Percentiles rank a stretch among this genome's conserved stretches.
Evolutionary conservation across 2,888 invertebrate species (phyloP).

Genomic region (Cantharis lateralis): DNA sequence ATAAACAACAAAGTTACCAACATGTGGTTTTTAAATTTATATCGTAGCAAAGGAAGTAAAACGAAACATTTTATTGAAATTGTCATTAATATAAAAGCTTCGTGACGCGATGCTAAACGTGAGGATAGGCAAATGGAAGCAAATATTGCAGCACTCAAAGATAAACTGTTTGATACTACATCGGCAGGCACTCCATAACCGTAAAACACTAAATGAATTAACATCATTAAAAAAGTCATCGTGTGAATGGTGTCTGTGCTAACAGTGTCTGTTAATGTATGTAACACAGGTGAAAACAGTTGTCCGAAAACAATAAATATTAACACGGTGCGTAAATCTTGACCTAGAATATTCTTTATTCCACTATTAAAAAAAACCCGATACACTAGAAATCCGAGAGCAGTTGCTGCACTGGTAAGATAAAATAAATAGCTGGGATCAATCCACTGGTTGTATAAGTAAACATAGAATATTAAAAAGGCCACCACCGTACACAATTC

Average conservation of each 20-base stretch:
- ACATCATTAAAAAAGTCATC: slow-evolving; percentile 85
- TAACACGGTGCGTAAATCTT: slow-evolving; percentile 77
- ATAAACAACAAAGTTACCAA: slow-evolving; percentile 61
- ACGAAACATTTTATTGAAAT: slow-evolving; percentile 89
- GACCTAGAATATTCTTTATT: slow-evolving; percentile 48
- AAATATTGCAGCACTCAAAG: slow-evolving; percentile 93
- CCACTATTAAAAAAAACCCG: slow-evolving; percentile 45
- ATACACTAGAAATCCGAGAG: slow-evolving; percentile 68
- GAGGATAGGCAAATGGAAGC: slow-evolving; percentile 95
- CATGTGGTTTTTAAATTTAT: slow-evolving; percentile 62
- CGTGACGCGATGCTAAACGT: slow-evolving; percentile 79
- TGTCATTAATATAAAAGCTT: slow-evolving; percentile 89
- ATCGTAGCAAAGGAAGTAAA: slow-evolving; percentile 80
- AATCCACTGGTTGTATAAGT: slow-evolving; percentile 71
- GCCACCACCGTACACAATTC: slow-evolving; percentile 78
- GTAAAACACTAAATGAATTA: slow-evolving; percentile 87
- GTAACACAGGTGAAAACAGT: slow-evolving; percentile 86
- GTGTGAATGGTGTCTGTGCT: slow-evolving; percentile 98
- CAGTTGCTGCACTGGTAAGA: slow-evolving; percentile 60
- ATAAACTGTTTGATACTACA: slow-evolving; percentile 88
- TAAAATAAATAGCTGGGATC: slow-evolving; percentile 68
- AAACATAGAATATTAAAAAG: slow-evolving; percentile 74
- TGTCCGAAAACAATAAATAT: slow-evolving; percentile 87
- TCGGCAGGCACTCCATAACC: slow-evolving; percentile 90
- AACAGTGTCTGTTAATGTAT: slow-evolving; percentile 94